phyloP scores from a whole-genome alignment of 2,113 vertebrate genomes.

The Labeo catla region DNA sequence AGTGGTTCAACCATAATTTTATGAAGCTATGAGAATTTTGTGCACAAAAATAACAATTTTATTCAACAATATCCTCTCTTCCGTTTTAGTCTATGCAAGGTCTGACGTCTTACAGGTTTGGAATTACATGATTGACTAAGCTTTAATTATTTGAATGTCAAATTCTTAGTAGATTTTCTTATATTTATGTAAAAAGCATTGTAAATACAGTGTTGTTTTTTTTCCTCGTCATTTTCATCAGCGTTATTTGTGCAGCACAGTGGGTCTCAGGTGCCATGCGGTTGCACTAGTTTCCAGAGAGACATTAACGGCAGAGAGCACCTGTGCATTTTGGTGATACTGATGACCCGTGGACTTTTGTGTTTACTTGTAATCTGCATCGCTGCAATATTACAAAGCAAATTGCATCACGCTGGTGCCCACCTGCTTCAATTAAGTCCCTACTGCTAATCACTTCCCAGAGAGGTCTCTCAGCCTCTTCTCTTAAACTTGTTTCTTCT shows the following conservation, averaged over 20 bases:
- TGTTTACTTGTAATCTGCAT: conserved; percentile 55
- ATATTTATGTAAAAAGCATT: too few relatives aligned
- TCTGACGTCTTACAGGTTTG: too few relatives aligned
- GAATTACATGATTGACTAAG: neutral
- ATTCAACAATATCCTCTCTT: too few relatives aligned
- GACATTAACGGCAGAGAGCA: conserved; percentile 27
- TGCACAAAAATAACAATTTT: too few relatives aligned
- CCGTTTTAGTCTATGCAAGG: too few relatives aligned
- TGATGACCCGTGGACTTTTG: conserved; percentile 68
- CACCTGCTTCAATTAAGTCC: conserved; percentile 76
- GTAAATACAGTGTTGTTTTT: neutral
- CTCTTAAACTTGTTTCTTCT: conserved; percentile 53
- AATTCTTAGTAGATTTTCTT: too few relatives aligned
- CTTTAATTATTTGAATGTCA: neutral
- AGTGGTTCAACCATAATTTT: too few relatives aligned
- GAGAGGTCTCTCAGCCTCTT: conserved; percentile 63
- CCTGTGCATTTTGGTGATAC: conserved; percentile 68
- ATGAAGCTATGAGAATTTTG: too few relatives aligned
- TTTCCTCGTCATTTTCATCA: neutral
- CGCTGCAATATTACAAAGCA: conserved; percentile 33
- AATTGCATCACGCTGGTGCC: conserved; percentile 50
- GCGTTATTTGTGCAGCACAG: neutral
- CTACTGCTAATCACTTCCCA: conserved; percentile 71
- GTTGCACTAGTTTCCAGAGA: conserved; percentile 19
- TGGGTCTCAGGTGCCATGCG: neutral